Conservation (phyloP, 2,888 invertebrate species). For the Tachina fera region DNA sequence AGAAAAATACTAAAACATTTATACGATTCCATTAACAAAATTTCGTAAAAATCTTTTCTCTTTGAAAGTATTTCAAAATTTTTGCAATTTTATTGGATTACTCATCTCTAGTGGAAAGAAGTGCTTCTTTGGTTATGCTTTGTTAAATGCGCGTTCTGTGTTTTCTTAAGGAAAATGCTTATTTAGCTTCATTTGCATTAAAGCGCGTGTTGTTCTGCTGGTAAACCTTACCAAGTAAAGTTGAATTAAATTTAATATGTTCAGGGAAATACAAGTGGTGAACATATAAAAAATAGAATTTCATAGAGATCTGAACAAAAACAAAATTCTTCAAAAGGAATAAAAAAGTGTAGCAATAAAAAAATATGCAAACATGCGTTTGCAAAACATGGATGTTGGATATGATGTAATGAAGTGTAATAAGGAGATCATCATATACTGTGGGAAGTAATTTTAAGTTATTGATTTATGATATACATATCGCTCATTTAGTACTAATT, state of each 20-base stretch:
- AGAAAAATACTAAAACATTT: no score
- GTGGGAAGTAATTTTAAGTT: no score
- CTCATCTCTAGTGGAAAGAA: not conserved
- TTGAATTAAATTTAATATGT: conserved; percentile 33
- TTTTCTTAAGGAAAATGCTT: conserved; percentile 49
- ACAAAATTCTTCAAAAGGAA: not conserved
- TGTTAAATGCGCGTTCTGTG: not conserved
- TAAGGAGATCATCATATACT: no score
- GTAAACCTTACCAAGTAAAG: conserved; percentile 54
- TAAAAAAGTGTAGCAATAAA: conserved; percentile 8
- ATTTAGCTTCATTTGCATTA: conserved; percentile 63
- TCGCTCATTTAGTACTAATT: no score
- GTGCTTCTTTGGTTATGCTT: not conserved
- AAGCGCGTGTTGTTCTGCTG: conserved; percentile 41
- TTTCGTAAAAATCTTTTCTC: no score
- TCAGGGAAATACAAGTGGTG: not conserved
- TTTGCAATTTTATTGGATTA: not conserved
- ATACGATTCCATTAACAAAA: no score
- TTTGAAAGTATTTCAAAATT: no score
- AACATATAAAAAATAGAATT: not conserved
- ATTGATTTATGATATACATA: no score
- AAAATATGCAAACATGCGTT: not conserved
- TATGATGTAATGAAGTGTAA: no score
- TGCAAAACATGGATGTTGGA: not conserved
- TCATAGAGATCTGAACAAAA: not conserved